Percentiles rank a stretch among this genome's conserved stretches.
phyloP scores from a whole-genome alignment of 1,140 invertebrate species.

The Cryptotermes secundus region DNA sequence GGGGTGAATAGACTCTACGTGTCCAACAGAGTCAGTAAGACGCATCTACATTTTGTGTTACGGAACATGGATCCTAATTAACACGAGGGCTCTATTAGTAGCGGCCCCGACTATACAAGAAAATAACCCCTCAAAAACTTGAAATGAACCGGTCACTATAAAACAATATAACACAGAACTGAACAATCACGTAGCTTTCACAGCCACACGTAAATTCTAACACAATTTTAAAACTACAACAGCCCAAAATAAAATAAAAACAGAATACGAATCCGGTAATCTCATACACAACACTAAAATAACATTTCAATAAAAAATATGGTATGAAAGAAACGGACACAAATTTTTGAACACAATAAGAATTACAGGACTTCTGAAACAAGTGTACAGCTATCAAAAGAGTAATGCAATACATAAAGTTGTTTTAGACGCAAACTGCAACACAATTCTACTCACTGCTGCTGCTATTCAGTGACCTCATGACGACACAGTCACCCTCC shows the following conservation, averaged over 20 bases:
- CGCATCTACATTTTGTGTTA: neutral
- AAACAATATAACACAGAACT: slow-evolving; percentile 4
- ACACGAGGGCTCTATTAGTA: neutral
- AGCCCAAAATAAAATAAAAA: slow-evolving; percentile 12
- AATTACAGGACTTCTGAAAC: neutral
- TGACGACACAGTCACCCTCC: too few species aligned
- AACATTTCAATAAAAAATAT: slow-evolving; percentile 6
- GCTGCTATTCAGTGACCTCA: too few species aligned
- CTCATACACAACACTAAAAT: neutral
- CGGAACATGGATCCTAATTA: neutral
- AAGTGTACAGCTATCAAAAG: neutral
- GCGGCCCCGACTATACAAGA: neutral
- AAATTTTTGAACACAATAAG: neutral
- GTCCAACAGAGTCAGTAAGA: too few species aligned
- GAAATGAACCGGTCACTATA: slow-evolving; percentile 15
- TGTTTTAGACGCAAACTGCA: neutral
- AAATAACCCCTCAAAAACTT: neutral
- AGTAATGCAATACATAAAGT: neutral
- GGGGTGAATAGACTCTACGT: too few species aligned
- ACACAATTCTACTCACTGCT: too few species aligned
- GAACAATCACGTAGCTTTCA: neutral
- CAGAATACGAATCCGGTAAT: neutral
- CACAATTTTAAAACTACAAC: slow-evolving; percentile 14
- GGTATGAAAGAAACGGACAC: neutral
- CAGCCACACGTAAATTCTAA: slow-evolving; percentile 16